Base-by-base conservation (phyloP, 2,888 invertebrate genomes). In the Drosophila mimica region DNA sequence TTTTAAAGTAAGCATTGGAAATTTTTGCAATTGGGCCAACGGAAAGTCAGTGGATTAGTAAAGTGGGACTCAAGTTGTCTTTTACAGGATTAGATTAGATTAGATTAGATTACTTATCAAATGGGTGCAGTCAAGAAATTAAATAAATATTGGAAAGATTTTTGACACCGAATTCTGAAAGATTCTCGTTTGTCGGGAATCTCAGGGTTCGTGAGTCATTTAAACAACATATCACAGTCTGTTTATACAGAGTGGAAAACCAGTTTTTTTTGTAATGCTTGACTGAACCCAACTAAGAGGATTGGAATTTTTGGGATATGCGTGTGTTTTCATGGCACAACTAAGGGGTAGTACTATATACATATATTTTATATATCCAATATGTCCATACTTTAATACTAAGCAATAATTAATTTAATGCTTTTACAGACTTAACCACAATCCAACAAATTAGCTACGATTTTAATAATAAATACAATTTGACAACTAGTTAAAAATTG, bases 401-500 rank as follows among this genome's bases (percentile, higher is more conserved):
- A 72, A 65, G 56, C 59, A 57, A 48, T 60, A 57, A 20, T 40
- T 62, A 28, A 48, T 59, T 51, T 34, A 71, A 63, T 51, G 48
- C 66, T 58, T 65, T 68, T 68, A 73, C 81, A 77, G 84, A 89
- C 84, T 83, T 70, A 43, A 79, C 62, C 56, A 49, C 46, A 64
- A 70, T 61, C 52, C 43, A 57, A 64, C 65, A 70, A 58, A 13
- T 67, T 56, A 56, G 63, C 80, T 76, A 71, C 61, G 30, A 59
- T 49, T 60, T 67, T 48, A 64, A 49, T 51, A 60, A 46, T 46
- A 25, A 70, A 57, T 68, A 67, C 25, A 65, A 57, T 54, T 65
- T 54, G 61, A 43, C 36, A 76, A 71, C 46, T 25, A 46, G 51
- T 68, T 70, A 20, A 73, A 61, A 71, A 70, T 70, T 69, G 38